Evolutionary conservation across 2,113 vertebrate genomes (phyloP).

Genomic region (Taurulus bubalis): DNA sequence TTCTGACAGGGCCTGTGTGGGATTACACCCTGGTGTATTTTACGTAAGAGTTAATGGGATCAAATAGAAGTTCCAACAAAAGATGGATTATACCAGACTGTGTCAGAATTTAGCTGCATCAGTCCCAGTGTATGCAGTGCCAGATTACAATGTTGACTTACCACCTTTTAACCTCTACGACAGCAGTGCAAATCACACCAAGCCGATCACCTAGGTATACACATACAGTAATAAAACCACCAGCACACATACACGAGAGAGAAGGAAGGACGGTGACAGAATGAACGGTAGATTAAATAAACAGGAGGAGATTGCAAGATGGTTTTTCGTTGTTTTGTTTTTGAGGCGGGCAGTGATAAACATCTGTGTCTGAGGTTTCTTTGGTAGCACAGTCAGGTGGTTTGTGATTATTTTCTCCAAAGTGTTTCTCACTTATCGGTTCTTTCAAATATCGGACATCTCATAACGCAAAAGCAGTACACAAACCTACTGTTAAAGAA

Average conservation of each 20-base stretch:
- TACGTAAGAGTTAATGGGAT: conserved; percentile 1
- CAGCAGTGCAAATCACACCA: conserved; percentile 61
- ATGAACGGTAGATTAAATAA: conserved; percentile 47
- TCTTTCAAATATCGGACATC: conserved; percentile 82
- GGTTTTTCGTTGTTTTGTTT: conserved; percentile 48
- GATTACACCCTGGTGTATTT: background rate
- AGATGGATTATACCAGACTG: conserved; percentile 3
- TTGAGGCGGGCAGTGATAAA: conserved; percentile 61
- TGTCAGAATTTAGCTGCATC: conserved; percentile 22
- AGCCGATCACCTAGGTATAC: conserved; percentile 17
- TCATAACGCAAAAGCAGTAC: conserved; percentile 81
- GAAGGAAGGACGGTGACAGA: conserved; percentile 59
- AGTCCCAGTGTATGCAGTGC: conserved; percentile 38
- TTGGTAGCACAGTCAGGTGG: conserved; percentile 93
- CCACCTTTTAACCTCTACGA: conserved; percentile 26
- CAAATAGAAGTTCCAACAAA: background rate
- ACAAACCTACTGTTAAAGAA: conserved; percentile 79
- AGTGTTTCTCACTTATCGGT: conserved; percentile 72
- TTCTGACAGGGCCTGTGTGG: background rate
- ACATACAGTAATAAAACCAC: conserved; percentile 41
- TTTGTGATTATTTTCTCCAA: conserved; percentile 80
- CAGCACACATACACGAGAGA: conserved; percentile 35
- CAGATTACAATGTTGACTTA: conserved; percentile 37
- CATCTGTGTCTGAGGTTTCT: conserved; percentile 91
- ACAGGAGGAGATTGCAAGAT: conserved; percentile 8